phyloP scores from a whole-genome alignment of 2,797 vertebrate species.

The Setipinna tenuifilis region DNA sequence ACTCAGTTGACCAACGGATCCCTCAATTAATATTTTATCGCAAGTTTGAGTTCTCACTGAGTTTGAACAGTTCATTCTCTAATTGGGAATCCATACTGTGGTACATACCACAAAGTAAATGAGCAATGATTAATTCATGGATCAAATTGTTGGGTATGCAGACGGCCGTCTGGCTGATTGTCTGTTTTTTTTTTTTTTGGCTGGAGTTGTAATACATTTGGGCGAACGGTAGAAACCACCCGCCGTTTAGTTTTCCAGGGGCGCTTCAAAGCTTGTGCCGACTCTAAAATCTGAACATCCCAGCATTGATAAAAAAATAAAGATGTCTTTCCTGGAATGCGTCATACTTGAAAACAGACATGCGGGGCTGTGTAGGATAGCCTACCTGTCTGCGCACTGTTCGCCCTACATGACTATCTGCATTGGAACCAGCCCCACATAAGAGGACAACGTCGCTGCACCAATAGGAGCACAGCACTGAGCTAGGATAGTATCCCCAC shows the following conservation, averaged over 20 bases:
- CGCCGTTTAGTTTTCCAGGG: neutral
- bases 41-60: slow-evolving; percentile 58
- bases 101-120: slow-evolving; percentile 70
- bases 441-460: neutral
- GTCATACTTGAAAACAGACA: neutral
- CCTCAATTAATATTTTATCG: slow-evolving; percentile 73
- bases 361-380: neutral
- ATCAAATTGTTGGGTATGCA: slow-evolving; percentile 69
- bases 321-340: neutral
- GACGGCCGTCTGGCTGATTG: neutral
- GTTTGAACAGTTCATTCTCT: slow-evolving; percentile 68
- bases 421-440: neutral
- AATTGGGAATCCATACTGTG: slow-evolving; percentile 62
- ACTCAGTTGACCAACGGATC: slow-evolving; percentile 57
- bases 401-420: neutral
- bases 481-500: neutral
- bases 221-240: neutral
- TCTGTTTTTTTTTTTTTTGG: neutral
- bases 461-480: slow-evolving; percentile 2
- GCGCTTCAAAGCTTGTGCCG: neutral
- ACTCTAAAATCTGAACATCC: neutral
- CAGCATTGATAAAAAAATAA: neutral
- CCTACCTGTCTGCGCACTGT: neutral
- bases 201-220: too few relatives aligned
- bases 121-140: slow-evolving; percentile 77